phyloP scores from a whole-genome alignment of 2,888 invertebrate genomes.

The Ornithoptera alexandrae region DNA sequence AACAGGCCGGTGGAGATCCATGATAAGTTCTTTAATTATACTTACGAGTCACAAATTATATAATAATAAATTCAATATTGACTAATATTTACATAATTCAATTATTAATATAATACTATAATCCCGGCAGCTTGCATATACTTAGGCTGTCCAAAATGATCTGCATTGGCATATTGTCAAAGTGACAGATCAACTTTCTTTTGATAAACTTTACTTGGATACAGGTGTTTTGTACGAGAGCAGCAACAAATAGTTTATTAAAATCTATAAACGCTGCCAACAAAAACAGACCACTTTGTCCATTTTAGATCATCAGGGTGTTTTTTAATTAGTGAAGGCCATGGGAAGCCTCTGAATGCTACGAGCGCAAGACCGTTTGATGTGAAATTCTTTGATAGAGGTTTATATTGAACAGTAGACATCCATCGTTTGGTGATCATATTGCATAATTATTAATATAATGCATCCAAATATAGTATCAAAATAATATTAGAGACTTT shows the following conservation, averaged over 20 bases:
- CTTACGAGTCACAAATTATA: constrained; percentile 29
- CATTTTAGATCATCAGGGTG: too few species aligned
- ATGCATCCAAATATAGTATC: too few species aligned
- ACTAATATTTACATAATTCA: constrained; percentile 37
- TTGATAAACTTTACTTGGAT: neutral
- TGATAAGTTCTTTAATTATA: constrained; percentile 36
- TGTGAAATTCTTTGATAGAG: too few species aligned
- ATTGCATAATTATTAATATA: too few species aligned
- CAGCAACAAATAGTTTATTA: neutral
- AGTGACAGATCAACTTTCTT: constrained; percentile 28
- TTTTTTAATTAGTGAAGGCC: too few species aligned
- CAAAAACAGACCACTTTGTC: too few species aligned
- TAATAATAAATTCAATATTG: constrained; percentile 16
- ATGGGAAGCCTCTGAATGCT: too few species aligned
- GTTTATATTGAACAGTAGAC: too few species aligned
- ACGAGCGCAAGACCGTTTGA: too few species aligned
- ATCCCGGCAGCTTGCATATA: constrained; percentile 21
- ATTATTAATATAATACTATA: constrained; percentile 32
- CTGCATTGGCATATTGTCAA: constrained; percentile 37
- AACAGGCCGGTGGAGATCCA: constrained; percentile 75
- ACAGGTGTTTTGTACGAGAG: neutral
- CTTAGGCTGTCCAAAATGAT: constrained; percentile 30
- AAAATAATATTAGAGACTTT: too few species aligned
- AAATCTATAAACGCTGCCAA: neutral
- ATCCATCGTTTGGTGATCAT: too few species aligned